These are phyloP conservation scores for Phoebastria nigripes DNA, from an alignment of 2,797 vertebrate genomes.

Conservation along the genomic window DNA sequence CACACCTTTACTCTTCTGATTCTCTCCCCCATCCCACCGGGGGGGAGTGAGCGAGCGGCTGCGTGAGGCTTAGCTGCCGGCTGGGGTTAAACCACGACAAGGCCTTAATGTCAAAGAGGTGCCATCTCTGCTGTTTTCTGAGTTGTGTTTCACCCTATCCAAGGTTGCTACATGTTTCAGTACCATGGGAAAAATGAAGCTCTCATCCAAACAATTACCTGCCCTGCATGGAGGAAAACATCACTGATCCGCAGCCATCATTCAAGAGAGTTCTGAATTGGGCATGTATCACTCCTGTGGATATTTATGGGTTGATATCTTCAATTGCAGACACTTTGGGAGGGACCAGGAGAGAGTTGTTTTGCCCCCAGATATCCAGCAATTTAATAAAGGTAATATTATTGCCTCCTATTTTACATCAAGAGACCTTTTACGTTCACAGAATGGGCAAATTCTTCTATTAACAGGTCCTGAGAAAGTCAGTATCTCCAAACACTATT, in stretches of 20 bases:
- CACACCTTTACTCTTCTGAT: too few relatives aligned
- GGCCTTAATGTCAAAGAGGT: neutral
- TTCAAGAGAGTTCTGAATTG: neutral
- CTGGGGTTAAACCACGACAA: too few relatives aligned
- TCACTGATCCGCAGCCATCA: neutral
- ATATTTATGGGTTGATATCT: neutral
- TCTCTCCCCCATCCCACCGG: too few relatives aligned
- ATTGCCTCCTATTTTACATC: neutral
- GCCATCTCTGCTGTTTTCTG: neutral
- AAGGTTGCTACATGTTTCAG: neutral
- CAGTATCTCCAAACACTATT: neutral
- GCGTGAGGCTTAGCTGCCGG: too few relatives aligned
- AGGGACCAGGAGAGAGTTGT: neutral
- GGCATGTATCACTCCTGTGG: neutral
- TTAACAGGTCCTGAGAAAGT: neutral
- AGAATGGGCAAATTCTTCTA: neutral
- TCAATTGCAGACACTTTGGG: neutral
- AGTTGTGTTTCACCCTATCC: neutral
- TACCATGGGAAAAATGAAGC: neutral
- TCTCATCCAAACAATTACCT: neutral
- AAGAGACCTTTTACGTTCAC: neutral
- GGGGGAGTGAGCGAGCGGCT: too few relatives aligned
- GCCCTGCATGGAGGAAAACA: neutral
- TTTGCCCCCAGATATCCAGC: neutral
- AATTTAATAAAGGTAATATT: neutral